Evolutionary conservation across 2,888 invertebrate genomes (phyloP).

Genomic region (Trichopoda pennipes): DNA sequence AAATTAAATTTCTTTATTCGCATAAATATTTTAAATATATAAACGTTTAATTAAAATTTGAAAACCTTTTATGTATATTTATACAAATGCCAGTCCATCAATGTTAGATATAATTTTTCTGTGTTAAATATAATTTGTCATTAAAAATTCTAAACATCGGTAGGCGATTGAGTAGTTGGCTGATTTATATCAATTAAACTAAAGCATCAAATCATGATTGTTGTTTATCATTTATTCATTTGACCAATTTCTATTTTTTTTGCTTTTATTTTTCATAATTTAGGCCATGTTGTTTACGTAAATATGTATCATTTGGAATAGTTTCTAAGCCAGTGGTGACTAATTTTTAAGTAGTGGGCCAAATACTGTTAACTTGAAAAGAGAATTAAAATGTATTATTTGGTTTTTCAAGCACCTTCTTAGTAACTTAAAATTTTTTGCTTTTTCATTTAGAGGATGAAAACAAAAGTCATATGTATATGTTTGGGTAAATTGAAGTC

Average conservation of each 20-base stretch:
- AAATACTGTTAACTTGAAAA: too few species aligned
- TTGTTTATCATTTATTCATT: constrained; percentile 26
- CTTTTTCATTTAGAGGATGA: too few species aligned
- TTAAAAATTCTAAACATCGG: constrained; percentile 33
- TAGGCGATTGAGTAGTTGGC: neutral
- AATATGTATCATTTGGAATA: constrained; percentile 23
- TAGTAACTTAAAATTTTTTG: too few species aligned
- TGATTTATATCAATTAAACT: constrained; percentile 36
- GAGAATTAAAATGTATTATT: too few species aligned
- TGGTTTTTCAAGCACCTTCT: too few species aligned
- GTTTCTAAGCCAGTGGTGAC: neutral
- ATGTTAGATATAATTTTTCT: neutral
- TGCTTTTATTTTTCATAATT: constrained; percentile 25
- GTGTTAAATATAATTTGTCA: constrained; percentile 12
- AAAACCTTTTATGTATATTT: neutral
- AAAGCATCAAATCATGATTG: constrained; percentile 35
- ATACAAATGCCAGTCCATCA: neutral
- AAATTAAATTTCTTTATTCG: too few species aligned
- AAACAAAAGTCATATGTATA: too few species aligned
- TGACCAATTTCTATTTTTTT: neutral
- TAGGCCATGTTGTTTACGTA: constrained; percentile 32
- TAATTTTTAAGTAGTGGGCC: too few species aligned
- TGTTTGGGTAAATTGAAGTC: too few species aligned
- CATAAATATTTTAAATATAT: too few species aligned
- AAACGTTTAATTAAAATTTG: too few species aligned